Evolutionary conservation across 1,140 invertebrate genomes (phyloP), one percentile per base, ranked within the genome.

Genomic region (Rhizoglyphus robini): DNA sequence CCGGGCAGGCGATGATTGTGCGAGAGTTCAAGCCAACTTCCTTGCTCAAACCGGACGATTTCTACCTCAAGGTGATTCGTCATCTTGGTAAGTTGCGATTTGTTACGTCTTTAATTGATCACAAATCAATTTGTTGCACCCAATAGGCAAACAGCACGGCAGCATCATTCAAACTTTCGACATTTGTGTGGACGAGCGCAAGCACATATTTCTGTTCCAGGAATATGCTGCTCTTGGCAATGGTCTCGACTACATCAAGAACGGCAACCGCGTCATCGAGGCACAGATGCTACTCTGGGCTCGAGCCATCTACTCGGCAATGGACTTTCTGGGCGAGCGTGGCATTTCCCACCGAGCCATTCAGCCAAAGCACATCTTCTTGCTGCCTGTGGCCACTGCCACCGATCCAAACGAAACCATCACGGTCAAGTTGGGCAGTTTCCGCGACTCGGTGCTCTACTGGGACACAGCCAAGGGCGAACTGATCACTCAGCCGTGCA

Each of bases 321-420:
- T 63, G 34, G 61, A 63, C 32, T 63, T 47, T 32, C 23, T 63
- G 38, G 61, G 61, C 32, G 32, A 54, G n/a, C 2, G 2, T 18
- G 61, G 61, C 25, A 25, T 63, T n/a, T 8, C 5, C 3, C 61
- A 63, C 25, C 32, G 61, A 25, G 4, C 11, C 25, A 63, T 63
- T 57, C 38, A 30, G 4, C 61, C 61, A 1, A 63, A 63, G 34
- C 61, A 63, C 25, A 46, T 63, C 2, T n/a, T 63, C 8, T 27
- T 63, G 1, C n/a, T n/a, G n/a, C n/a, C n/a, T n/a, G n/a, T n/a
- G n/a, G n/a, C n/a, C n/a, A 58, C 15, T 23, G 2, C 31, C 18
- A 2, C 15, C n/a, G n/a, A n/a, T n/a, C n/a, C 25, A 5, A 27
- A 36, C 36, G 36, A 27, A 25, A 31, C 20, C 11, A 3, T 48